phyloP scores from a whole-genome alignment of 2,797 vertebrate genomes.

The Malurus leucopterus region DNA sequence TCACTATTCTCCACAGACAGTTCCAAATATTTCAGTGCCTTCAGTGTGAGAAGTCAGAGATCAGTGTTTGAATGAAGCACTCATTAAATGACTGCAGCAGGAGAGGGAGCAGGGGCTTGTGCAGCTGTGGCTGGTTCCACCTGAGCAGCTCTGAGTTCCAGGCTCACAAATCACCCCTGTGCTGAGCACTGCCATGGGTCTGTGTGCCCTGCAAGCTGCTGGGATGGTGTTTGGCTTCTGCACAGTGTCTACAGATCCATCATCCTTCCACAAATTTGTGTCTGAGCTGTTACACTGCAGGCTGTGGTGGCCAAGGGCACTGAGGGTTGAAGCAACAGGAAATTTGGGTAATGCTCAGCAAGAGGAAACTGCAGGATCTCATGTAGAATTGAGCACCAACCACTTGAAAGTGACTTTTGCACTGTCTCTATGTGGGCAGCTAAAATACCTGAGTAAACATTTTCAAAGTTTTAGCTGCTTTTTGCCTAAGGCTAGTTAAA shows the following conservation, averaged over 20 bases:
- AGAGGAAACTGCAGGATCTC: not conserved
- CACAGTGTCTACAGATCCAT: not conserved
- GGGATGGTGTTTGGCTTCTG: not conserved
- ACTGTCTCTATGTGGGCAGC: not conserved
- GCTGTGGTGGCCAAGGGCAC: not conserved
- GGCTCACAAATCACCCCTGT: not conserved
- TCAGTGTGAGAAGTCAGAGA: not conserved
- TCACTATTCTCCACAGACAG: not conserved
- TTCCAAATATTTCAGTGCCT: not conserved
- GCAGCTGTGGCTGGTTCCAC: not conserved
- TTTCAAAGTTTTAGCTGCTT: not conserved
- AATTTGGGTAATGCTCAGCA: not conserved
- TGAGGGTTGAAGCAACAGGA: not conserved
- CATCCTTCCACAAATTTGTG: not conserved
- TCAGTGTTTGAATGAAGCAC: not conserved
- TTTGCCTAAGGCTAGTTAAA: not conserved
- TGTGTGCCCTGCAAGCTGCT: not conserved
- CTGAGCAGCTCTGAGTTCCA: not conserved
- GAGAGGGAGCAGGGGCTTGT: not conserved
- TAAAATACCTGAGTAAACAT: not conserved
- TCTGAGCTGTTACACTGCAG: not conserved
- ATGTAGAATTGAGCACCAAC: not conserved
- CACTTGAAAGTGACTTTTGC: not conserved
- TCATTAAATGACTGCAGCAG: not conserved
- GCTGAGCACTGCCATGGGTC: not conserved